Evolutionary conservation across 2,113 vertebrate genomes (phyloP).

Genomic region (Phocoena phocoena): DNA sequence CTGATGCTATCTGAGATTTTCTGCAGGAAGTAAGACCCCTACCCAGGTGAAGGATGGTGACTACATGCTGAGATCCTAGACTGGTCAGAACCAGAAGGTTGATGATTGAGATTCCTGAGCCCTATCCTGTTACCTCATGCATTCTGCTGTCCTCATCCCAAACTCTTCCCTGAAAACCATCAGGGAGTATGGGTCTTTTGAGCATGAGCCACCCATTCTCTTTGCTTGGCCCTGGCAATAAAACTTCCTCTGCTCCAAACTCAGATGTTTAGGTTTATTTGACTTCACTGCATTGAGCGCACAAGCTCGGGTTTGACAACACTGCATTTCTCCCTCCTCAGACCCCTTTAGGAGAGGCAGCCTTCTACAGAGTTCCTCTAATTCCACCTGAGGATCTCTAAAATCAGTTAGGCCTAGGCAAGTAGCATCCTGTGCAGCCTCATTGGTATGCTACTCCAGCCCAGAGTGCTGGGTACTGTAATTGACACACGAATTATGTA

Average conservation of each 20-base stretch:
- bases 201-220: background rate
- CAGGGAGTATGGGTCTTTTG: background rate
- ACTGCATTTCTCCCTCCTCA: background rate
- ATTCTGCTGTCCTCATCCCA: background rate
- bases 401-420: constrained; percentile 73
- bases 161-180: background rate
- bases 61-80: background rate
- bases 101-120: background rate
- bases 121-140: background rate
- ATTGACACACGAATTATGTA: constrained; percentile 88
- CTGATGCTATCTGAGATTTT: background rate
- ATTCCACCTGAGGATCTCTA: constrained; percentile 68
- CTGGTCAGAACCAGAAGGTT: background rate
- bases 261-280: no score
- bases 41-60: background rate
- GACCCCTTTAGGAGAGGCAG: background rate
- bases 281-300: background rate
- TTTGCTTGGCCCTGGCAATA: background rate
- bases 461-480: constrained; percentile 76
- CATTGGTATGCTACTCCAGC: constrained; percentile 82
- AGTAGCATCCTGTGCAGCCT: constrained; percentile 65
- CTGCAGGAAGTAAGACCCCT: background rate
- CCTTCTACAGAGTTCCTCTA: constrained; percentile 53
- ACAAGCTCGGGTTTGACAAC: background rate
- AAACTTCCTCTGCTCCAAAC: background rate